Percentiles rank a stretch among this genome's conserved stretches.
These are phyloP conservation scores for Zeus faber DNA, from an alignment of 2,113 vertebrate species.

Conservation along the genomic window DNA sequence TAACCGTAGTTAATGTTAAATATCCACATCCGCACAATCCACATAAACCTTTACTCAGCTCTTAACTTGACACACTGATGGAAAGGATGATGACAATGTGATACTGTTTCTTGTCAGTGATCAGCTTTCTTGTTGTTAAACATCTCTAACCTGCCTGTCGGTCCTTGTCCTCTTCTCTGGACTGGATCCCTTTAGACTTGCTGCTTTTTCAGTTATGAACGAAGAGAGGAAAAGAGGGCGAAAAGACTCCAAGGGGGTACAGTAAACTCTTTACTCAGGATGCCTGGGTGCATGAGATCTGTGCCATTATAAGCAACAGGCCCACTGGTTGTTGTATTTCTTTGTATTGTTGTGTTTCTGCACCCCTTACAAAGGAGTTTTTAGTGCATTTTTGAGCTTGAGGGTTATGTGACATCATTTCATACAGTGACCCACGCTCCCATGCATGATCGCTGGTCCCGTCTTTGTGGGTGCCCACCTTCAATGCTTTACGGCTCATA, in stretches of 20 bases:
- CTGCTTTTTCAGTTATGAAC: constrained; percentile 10
- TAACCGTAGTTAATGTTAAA: too few species aligned
- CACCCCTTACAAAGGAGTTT: neutral
- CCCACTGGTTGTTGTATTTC: neutral
- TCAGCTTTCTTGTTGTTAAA: constrained; percentile 8
- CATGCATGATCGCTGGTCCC: neutral
- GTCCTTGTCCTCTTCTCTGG: neutral
- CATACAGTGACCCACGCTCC: neutral
- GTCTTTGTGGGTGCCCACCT: neutral
- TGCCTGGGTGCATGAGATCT: constrained; percentile 9
- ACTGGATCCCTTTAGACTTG: constrained; percentile 10
- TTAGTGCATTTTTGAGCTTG: neutral
- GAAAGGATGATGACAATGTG: neutral
- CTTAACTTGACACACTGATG: neutral
- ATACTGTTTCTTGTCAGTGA: neutral
- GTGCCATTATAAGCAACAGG: neutral
- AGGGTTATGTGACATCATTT: neutral
- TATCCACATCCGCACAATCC: too few species aligned
- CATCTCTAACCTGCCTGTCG: neutral
- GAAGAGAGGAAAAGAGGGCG: neutral
- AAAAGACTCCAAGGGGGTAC: constrained; percentile 1
- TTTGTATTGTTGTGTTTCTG: neutral
- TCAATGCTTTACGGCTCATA: neutral
- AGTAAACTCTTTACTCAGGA: constrained; percentile 2
- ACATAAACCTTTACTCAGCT: too few species aligned